phyloP scores from a whole-genome alignment of 2,113 vertebrate genomes.

The Rafetus swinhoei region DNA sequence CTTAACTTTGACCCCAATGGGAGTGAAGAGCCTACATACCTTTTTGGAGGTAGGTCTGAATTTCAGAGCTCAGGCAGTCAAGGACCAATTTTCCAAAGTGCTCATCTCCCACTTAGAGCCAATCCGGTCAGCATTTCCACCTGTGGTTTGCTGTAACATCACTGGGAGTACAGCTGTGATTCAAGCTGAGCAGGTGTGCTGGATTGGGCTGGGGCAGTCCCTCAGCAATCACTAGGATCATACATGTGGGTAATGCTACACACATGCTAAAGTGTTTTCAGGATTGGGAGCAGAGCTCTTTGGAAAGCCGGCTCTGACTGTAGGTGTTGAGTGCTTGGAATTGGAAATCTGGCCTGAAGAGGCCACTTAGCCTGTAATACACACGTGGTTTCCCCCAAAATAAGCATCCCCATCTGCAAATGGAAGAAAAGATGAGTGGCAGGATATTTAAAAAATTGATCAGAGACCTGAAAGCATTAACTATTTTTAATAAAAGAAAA shows the following conservation, averaged over 20 bases:
- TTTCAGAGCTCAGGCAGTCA: background rate
- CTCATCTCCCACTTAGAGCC: background rate
- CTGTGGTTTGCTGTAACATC: background rate
- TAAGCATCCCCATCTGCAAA: background rate
- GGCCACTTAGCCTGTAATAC: background rate
- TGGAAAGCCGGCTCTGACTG: background rate
- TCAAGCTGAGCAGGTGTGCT: background rate
- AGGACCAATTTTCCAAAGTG: background rate
- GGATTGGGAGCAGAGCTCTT: background rate
- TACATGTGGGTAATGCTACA: background rate
- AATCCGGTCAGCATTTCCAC: background rate
- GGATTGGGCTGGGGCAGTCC: background rate
- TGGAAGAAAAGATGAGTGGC: accelerated
- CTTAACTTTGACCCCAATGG: background rate
- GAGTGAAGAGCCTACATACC: background rate
- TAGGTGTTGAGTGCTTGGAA: background rate
- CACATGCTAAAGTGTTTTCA: background rate
- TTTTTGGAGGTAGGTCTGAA: background rate
- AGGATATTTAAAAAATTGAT: accelerated
- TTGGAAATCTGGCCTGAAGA: background rate
- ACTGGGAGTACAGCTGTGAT: background rate
- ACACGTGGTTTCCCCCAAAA: background rate
- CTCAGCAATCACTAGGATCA: background rate
- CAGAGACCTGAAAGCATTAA: accelerated
- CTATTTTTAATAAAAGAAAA: accelerated